Percentiles rank a stretch among this genome's conserved stretches.
phyloP scores from a whole-genome alignment of 2,113 vertebrate genomes.

The Sorex araneus region DNA sequence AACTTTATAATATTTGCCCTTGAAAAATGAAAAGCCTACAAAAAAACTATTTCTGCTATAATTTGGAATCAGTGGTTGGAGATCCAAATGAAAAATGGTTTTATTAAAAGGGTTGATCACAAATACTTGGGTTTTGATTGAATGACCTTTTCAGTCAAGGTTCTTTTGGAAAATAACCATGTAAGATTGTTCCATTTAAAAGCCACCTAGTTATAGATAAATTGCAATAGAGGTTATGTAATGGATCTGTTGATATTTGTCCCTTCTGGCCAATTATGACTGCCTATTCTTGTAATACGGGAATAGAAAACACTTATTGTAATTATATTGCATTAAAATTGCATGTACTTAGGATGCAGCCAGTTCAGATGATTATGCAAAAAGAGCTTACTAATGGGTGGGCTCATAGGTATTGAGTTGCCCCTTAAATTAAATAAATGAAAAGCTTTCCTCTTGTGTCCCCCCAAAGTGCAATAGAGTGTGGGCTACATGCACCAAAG shows the following conservation, averaged over 20 bases:
- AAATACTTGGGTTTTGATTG: conserved; percentile 59
- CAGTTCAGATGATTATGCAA: neutral
- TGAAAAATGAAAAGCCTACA: conserved; percentile 63
- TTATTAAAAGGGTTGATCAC: conserved; percentile 56
- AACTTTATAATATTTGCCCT: conserved; percentile 51
- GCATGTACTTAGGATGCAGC: neutral
- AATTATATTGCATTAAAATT: conserved; percentile 41
- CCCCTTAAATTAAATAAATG: neutral
- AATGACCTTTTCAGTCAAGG: conserved; percentile 24
- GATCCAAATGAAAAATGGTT: conserved; percentile 46
- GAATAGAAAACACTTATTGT: conserved; percentile 12
- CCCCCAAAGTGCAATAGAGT: neutral
- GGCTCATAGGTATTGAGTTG: neutral
- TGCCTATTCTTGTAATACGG: conserved; percentile 31
- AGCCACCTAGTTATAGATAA: conserved; percentile 3
- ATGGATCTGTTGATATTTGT: conserved; percentile 40
- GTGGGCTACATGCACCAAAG: neutral
- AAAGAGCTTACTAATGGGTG: neutral
- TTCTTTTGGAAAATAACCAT: conserved; percentile 7
- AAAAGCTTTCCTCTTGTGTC: neutral
- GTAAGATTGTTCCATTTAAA: conserved; percentile 45
- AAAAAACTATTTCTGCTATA: conserved; percentile 51
- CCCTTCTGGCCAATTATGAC: conserved; percentile 34
- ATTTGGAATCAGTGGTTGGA: conserved; percentile 35
- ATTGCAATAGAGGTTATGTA: neutral